These are phyloP conservation scores for Apolygus lucorum DNA, from an alignment of 1,140 invertebrate genomes.

Conservation along the genomic window DNA sequence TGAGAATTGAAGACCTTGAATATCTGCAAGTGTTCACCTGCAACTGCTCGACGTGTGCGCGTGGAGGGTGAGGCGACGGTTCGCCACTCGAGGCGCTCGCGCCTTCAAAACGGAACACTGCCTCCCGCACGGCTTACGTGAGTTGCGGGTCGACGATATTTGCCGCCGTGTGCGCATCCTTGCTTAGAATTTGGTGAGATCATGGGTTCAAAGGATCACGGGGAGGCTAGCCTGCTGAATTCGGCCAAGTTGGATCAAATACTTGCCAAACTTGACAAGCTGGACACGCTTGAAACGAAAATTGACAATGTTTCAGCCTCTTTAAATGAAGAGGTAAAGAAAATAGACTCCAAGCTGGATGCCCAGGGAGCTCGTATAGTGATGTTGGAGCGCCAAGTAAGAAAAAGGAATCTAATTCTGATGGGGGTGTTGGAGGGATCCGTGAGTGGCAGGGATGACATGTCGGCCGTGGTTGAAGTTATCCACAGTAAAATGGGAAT, in stretches of 20 bases:
- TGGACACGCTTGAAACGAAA: neutral
- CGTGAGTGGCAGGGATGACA: neutral
- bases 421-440: neutral
- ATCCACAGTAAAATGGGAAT: neutral
- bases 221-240: neutral
- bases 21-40: too few species aligned
- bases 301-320: neutral
- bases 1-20: too few species aligned
- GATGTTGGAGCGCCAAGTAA: neutral
- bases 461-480: neutral
- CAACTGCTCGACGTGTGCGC: too few species aligned
- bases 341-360: neutral
- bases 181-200: too few species aligned
- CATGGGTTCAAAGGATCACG: neutral
- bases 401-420: neutral
- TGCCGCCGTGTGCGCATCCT: too few species aligned
- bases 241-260: neutral
- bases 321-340: neutral
- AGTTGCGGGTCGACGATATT: too few species aligned
- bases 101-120: too few species aligned
- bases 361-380: neutral
- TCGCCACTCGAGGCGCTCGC: too few species aligned
- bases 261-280: neutral
- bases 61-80: too few species aligned
- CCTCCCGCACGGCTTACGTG: too few species aligned